These are phyloP conservation scores for Bombyx huttoni DNA, from an alignment of 2,888 invertebrate genomes.

Conservation along the genomic window DNA sequence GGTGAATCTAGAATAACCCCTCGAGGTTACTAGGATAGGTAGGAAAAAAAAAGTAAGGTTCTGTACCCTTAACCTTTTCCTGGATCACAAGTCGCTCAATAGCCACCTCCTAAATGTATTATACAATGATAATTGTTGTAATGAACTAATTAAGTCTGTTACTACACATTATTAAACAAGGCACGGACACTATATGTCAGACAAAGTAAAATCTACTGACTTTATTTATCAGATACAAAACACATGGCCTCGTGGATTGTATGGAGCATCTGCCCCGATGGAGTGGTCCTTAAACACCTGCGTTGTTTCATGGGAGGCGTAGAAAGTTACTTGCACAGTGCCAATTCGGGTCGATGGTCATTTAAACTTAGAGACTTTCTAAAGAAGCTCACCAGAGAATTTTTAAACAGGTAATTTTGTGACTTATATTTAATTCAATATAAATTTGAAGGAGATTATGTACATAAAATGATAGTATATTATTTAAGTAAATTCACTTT, in stretches of 20 bases:
- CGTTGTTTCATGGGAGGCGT: constrained; percentile 85
- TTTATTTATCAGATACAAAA: constrained; percentile 36
- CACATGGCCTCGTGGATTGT: constrained; percentile 74
- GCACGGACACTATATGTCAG: too few relatives aligned
- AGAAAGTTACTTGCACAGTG: constrained; percentile 91
- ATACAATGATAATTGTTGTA: too few relatives aligned
- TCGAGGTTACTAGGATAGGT: too few relatives aligned
- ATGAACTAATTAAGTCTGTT: too few relatives aligned
- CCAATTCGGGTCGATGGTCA: constrained; percentile 89
- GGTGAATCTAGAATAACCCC: too few relatives aligned
- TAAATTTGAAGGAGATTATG: neutral
- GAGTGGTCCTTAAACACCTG: constrained; percentile 79
- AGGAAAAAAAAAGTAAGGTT: too few relatives aligned
- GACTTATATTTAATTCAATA: neutral
- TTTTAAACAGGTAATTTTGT: constrained; percentile 67
- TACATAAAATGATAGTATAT: neutral
- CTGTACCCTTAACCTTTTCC: too few relatives aligned
- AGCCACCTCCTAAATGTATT: too few relatives aligned
- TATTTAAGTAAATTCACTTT: neutral
- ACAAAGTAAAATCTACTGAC: too few relatives aligned
- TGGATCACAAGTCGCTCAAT: too few relatives aligned
- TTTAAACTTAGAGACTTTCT: constrained; percentile 77
- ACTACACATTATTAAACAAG: too few relatives aligned
- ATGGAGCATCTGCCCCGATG: constrained; percentile 76
- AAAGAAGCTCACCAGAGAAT: constrained; percentile 76